Conservation (phyloP, 92 coral and sea anemone genomes). For the Paragorgia papillata region DNA sequence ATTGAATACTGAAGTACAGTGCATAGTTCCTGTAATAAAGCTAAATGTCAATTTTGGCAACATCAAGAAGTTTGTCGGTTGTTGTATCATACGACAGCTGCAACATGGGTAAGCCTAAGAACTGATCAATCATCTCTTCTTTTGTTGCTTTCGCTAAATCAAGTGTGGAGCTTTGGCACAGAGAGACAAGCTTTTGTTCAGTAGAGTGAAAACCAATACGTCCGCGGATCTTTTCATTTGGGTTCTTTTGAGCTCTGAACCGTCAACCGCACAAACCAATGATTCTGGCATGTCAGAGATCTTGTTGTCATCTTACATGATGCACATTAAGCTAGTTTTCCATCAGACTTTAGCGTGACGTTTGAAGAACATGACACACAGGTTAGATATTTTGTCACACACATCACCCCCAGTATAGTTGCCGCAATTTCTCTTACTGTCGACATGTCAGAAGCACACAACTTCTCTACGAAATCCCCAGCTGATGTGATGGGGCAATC, state of each 20-base stretch:
- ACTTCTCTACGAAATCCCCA: constrained; percentile 58
- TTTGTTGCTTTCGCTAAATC: too few relatives aligned
- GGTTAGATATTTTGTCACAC: constrained; percentile 54
- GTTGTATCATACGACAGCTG: too few relatives aligned
- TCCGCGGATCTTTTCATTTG: too few relatives aligned
- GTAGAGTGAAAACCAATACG: too few relatives aligned
- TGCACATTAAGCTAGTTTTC: constrained; percentile 60
- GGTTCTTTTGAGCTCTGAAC: constrained; percentile 21
- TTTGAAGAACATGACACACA: constrained; percentile 65
- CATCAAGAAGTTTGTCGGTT: too few relatives aligned
- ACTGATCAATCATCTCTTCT: too few relatives aligned
- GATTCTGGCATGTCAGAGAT: constrained; percentile 11
- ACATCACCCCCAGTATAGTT: constrained; percentile 59
- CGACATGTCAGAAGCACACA: constrained; percentile 51
- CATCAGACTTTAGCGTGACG: constrained; percentile 62
- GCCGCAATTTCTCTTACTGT: constrained; percentile 59
- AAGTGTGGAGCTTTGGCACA: too few relatives aligned
- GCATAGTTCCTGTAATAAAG: too few relatives aligned
- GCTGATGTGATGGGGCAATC: constrained; percentile 60
- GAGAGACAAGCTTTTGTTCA: too few relatives aligned
- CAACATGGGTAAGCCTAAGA: too few relatives aligned
- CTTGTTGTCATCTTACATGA: constrained; percentile 58
- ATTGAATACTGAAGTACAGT: too few relatives aligned
- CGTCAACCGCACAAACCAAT: constrained; percentile 20
- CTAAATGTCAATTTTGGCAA: too few relatives aligned